Evolutionary conservation across 2,888 invertebrate genomes (phyloP).

Genomic region (Leptopilina syphax): DNA sequence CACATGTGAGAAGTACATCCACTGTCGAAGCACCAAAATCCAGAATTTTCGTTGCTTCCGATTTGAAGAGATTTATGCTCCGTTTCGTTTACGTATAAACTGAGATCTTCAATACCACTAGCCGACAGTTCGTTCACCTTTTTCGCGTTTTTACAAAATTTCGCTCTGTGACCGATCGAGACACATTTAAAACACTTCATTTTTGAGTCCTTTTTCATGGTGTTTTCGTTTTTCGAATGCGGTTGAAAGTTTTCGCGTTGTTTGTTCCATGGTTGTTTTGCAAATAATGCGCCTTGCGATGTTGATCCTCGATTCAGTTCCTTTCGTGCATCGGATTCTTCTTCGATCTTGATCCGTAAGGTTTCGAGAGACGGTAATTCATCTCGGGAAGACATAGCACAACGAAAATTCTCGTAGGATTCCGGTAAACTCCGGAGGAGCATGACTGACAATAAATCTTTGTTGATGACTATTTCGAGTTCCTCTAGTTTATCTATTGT

Average conservation of each 20-base stretch:
- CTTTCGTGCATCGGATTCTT: background rate
- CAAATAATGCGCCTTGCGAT: conserved; percentile 29
- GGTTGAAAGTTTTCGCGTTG: background rate
- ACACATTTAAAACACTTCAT: conserved; percentile 2
- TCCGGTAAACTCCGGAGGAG: background rate
- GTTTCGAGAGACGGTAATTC: background rate
- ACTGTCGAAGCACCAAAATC: conserved; percentile 43
- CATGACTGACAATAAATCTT: conserved; percentile 23
- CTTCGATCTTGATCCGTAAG: background rate
- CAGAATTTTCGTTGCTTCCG: background rate
- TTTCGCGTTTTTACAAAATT: background rate
- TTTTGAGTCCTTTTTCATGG: background rate
- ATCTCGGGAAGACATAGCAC: conserved; percentile 35
- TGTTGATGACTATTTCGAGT: conserved; percentile 45
- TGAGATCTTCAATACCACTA: background rate
- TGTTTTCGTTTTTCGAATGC: background rate
- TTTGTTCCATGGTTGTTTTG: background rate
- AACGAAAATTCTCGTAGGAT: conserved; percentile 37
- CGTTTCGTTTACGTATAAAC: no score
- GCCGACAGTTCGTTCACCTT: background rate
- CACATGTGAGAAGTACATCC: conserved; percentile 47
- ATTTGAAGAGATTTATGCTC: background rate
- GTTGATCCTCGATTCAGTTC: background rate
- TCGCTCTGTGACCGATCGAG: background rate
- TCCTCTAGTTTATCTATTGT: conserved; percentile 44